Evolutionary conservation across 2,113 vertebrate genomes (phyloP), one percentile per base, ranked within the genome.

Genomic region (Tachuris rubrigastra): DNA sequence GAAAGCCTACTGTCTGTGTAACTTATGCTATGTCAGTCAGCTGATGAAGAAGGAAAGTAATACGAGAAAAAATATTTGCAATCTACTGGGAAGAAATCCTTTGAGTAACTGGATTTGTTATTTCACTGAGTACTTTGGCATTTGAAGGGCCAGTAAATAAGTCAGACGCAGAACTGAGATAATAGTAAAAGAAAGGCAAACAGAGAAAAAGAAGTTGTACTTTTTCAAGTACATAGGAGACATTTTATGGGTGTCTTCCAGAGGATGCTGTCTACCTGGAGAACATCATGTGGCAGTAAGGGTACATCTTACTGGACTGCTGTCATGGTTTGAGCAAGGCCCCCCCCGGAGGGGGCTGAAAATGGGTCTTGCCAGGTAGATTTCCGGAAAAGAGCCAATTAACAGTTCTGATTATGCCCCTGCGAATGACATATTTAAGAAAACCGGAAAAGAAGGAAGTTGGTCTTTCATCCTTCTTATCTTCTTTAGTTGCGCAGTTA

Each of bases 11-110:
- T 65, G 1, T 80, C 21, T 30, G 2, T 87, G 44, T 58, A 87
- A 80, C 53, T 63, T 44, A 47, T 2, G 20, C 5, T 7, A 8
- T 47, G 7, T 39, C 14, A 0, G 0, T 37, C 37, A 67, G 35
- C 5, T 17, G 65, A 62, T 0, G 5, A 47, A 33, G 24, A 68
- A 75, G 73, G 25, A 30, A 62, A 52, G 49, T 42, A 20, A 85
- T 15, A 47, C 12, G 15, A 7, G 31, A 55, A 65, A 69, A 78
- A 39, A 15, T 19, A 30, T 39, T 85, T 95, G 11, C 17, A n/a
- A 24, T 46, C 39, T 73, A 3, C 30, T 75, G 24, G 28, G 33
- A 81, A 87, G 9, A 53, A 94, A 58, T 84, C 42, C 27, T 59
- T 17, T 33, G 10, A 22, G 25, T 35, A 87, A 53, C 2, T 23